These are phyloP conservation scores for Propithecus deckenii DNA, from an alignment of 2,797 vertebrate species.

Conservation along the genomic window DNA sequence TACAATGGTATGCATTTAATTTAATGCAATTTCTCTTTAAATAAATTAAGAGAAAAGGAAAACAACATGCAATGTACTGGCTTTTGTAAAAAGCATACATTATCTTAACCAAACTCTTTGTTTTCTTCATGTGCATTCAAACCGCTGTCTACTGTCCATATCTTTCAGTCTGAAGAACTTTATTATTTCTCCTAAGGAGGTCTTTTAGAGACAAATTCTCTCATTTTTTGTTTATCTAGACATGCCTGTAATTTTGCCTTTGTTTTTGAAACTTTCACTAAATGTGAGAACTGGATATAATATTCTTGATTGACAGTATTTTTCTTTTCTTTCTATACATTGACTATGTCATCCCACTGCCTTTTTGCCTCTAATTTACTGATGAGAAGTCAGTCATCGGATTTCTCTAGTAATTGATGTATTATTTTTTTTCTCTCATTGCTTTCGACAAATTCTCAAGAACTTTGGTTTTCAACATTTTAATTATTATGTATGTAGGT, in stretches of 20 bases:
- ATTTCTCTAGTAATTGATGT: not conserved
- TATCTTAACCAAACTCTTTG: not conserved
- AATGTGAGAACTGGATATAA: not conserved
- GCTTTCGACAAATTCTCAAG: not conserved
- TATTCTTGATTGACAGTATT: not conserved
- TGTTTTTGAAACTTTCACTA: not conserved
- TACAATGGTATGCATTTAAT: not conserved
- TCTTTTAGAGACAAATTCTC: not conserved
- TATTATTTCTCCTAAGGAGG: not conserved
- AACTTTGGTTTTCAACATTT: not conserved
- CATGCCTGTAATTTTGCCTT: not conserved
- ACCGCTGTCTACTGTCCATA: not conserved
- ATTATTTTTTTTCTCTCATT: not conserved
- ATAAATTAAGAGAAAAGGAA: not conserved
- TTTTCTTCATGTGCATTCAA: not conserved
- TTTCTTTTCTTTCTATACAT: not conserved
- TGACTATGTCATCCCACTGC: not conserved
- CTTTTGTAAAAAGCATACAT: not conserved
- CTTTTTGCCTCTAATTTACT: not conserved
- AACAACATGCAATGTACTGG: not conserved
- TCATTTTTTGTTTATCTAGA: not conserved
- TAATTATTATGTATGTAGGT: not conserved
- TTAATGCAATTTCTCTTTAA: not conserved
- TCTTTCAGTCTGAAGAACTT: not conserved
- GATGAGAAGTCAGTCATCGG: not conserved